Conservation (phyloP, 2,113 vertebrate species). For the Calyptommatus sinebrachiatus region DNA sequence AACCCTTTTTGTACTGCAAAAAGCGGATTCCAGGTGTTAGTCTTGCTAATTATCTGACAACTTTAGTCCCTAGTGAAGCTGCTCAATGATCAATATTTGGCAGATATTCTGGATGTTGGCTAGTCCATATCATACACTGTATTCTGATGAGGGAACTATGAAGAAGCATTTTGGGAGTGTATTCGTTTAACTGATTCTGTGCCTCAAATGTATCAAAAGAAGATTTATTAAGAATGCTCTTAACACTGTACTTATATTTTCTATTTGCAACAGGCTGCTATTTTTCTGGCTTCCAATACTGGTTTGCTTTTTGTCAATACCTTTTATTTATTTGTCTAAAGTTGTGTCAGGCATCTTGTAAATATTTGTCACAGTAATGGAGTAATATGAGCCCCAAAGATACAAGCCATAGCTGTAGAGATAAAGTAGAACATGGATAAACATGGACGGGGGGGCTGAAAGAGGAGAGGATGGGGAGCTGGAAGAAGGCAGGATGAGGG, state of each 20-base stretch:
- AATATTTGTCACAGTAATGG: background rate
- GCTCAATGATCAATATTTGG: no score
- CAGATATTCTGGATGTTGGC: no score
- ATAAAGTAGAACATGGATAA: no score
- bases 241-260: background rate
- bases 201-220: accelerated
- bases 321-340: accelerated
- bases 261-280: background rate
- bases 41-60: no score
- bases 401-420: no score
- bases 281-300: accelerated
- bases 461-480: no score
- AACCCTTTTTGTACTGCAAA: no score
- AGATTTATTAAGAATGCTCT: accelerated
- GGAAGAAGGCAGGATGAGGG: no score
- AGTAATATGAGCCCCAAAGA: background rate
- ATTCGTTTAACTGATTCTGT: accelerated
- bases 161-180: conserved; percentile 49
- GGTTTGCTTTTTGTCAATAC: background rate
- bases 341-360: background rate
- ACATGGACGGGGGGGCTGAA: no score
- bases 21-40: no score
- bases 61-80: no score
- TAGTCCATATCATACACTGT: no score
- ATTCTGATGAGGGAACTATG: background rate